Evolutionary conservation across 2,888 invertebrate species (phyloP), one percentile per base, ranked within the genome.

Genomic region (Drosophila antonietae): DNA sequence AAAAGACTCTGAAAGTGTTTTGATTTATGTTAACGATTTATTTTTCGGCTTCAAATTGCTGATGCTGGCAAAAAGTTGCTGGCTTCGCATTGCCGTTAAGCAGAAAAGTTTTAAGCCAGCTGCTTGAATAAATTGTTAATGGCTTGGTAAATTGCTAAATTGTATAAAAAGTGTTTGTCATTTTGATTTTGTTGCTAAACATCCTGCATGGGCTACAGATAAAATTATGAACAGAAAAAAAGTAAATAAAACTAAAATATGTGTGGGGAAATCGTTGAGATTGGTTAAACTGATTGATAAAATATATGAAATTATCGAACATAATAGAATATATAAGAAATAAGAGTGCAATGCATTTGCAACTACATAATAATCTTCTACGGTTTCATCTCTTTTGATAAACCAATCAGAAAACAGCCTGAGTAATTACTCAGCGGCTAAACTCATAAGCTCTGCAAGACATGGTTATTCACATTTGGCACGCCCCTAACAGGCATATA

Each of bases 21-120:
- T 87, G 87, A 87, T 81, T 83, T 83, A 87, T 83, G 73, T 73
- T 73, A 73, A 71, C 70, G 61, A 77, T 77, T 67, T 78, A 74
- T 69, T 57, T 63, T 61, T 46, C 43, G 58, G 41, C 51, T 78
- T 78, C 43, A 59, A 62, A 49, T 63, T 57, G 62, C 73, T 77
- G 73, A 77, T 62, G 75, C n/a, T 55, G 23, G 46, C 49, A 37
- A 31, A 53, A 69, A 49, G 31, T 41, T 69, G 9, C 3, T 28
- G 37, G 18, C n/a, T 41, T 44, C 18, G 14, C 15, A 61, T 56
- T 37, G 63, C 63, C 43, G 23, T 15, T 28, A 20, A 28, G 52
- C 57, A 39, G 58, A 23, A 57, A 62, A 61, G 56, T 69, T 69
- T 43, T 33, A 47, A 56, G 58, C 51, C 75, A 57, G 60, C 44